These are phyloP conservation scores for Synergus japonicus DNA, from an alignment of 2,888 invertebrate genomes.

Conservation along the genomic window DNA sequence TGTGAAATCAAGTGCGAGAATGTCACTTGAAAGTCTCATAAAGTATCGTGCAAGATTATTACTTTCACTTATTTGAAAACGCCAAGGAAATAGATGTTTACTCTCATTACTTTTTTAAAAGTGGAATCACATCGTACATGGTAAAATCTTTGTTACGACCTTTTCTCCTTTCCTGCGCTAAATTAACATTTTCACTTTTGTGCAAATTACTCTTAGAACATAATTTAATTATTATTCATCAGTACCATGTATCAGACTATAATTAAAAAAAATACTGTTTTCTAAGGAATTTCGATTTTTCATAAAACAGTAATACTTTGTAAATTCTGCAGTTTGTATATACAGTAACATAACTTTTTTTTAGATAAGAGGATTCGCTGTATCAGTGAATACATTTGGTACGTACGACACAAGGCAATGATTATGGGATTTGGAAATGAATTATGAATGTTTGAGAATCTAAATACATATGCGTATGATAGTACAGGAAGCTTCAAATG, in stretches of 20 bases:
- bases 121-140: too few relatives aligned
- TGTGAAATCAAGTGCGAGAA: constrained; percentile 2
- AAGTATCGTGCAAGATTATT: background rate
- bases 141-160: background rate
- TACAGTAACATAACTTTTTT: too few relatives aligned
- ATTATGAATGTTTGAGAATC: constrained; percentile 20
- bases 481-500: constrained; percentile 4
- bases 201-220: background rate
- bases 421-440: constrained; percentile 7
- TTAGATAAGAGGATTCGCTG: background rate
- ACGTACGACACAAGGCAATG: background rate
- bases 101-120: constrained; percentile 10
- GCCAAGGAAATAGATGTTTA: background rate
- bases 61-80: constrained; percentile 16
- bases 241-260: background rate
- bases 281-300: too few relatives aligned
- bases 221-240: background rate
- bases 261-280: too few relatives aligned
- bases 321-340: background rate
- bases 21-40: constrained; percentile 11
- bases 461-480: constrained; percentile 3
- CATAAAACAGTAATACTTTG: background rate
- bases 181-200: background rate
- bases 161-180: background rate
- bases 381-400: background rate